A percentile compares a stretch with the other conserved stretches of the same genome.
These are phyloP conservation scores for Myotis davidii DNA, from an alignment of 2,113 vertebrate genomes.

Conservation along the genomic window DNA sequence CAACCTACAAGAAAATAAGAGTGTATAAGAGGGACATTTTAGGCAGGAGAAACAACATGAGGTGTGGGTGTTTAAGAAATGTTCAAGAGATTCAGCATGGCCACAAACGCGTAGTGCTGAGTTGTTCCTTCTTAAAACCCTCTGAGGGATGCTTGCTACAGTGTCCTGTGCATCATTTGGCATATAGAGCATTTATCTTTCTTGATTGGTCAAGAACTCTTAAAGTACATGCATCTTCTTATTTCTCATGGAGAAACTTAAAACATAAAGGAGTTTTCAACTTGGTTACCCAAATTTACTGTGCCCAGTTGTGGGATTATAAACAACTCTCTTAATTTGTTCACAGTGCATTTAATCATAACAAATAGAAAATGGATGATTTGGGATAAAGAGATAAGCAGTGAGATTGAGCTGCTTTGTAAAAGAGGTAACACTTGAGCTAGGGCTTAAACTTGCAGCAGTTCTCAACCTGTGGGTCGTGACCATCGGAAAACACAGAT, in stretches of 20 bases:
- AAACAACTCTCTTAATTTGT: background rate
- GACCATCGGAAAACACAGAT: too few relatives aligned
- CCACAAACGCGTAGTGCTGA: background rate
- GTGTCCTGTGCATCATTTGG: background rate
- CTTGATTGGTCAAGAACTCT: background rate
- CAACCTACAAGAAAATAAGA: background rate
- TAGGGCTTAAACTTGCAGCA: background rate
- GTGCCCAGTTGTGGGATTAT: background rate
- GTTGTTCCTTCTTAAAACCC: background rate
- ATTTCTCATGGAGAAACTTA: background rate
- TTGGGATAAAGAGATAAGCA: background rate
- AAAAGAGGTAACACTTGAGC: background rate
- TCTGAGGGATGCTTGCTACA: background rate
- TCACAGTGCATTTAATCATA: background rate
- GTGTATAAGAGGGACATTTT: background rate
- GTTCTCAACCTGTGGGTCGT: too few relatives aligned
- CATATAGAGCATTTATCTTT: background rate
- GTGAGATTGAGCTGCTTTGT: background rate
- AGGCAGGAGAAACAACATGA: background rate
- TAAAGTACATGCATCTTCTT: background rate
- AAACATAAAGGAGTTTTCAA: background rate
- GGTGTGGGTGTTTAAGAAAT: background rate
- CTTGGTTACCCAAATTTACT: background rate
- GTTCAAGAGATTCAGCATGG: background rate
- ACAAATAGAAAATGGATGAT: background rate